Evolutionary conservation across 2,888 invertebrate species (phyloP).

Genomic region (Harpalus rubripes): DNA sequence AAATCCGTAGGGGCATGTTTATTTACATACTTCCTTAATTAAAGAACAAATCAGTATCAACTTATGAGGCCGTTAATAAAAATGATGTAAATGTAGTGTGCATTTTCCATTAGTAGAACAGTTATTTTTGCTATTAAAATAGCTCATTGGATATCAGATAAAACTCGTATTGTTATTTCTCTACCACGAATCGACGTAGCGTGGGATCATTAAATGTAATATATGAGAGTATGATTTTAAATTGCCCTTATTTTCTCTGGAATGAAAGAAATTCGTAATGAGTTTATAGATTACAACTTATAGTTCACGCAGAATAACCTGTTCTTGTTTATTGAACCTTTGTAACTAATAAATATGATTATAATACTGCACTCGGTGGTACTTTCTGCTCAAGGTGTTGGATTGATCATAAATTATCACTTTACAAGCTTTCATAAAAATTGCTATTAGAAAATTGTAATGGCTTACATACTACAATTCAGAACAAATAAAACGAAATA

Average conservation of each 20-base stretch:
- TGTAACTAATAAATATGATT: constrained; percentile 50
- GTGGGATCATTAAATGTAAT: constrained; percentile 50
- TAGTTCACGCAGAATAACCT: constrained; percentile 45
- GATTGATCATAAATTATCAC: constrained; percentile 40
- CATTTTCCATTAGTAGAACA: constrained; percentile 8
- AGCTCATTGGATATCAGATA: constrained; percentile 38
- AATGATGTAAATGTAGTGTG: constrained; percentile 6
- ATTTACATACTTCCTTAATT: background rate
- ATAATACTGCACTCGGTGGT: constrained; percentile 38
- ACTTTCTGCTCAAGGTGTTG: constrained; percentile 48
- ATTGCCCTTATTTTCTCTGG: constrained; percentile 49
- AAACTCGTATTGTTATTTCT: constrained; percentile 43
- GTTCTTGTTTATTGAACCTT: constrained; percentile 54
- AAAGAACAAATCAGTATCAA: background rate
- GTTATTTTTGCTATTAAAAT: constrained; percentile 33
- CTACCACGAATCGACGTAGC: constrained; percentile 26
- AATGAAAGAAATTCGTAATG: constrained; percentile 54
- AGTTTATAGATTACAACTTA: constrained; percentile 50
- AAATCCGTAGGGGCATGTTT: too few relatives aligned
- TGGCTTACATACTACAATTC: constrained; percentile 20
- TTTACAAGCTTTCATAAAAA: constrained; percentile 49
- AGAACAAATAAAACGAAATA: constrained; percentile 28
- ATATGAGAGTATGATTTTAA: constrained; percentile 53
- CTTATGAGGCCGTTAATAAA: background rate
- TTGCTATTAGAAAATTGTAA: constrained; percentile 40